Base-by-base conservation (phyloP, 1,140 invertebrate genomes). In the Octopus sinensis region DNA sequence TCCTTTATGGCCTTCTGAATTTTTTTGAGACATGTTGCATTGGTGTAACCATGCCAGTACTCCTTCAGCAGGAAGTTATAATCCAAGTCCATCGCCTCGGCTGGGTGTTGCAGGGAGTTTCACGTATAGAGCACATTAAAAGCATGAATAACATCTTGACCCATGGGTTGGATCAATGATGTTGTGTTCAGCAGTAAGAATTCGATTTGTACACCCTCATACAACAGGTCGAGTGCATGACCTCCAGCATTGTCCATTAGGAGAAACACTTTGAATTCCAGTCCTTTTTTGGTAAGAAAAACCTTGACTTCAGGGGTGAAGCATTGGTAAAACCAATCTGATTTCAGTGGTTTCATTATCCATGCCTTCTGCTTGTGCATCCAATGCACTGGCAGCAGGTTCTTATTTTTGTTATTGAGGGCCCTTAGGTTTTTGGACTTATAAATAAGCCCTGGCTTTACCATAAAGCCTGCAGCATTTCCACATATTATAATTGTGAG, bases 131-230 rank as follows among this genome's bases (percentile, higher is more conserved):
- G 62, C 2, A 3, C 3, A 12, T 68, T 68, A 68, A 68, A 13
- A 68, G 62, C n/a, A n/a, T n/a, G 62, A 68, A 68, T 68, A 68
- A 3, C n/a, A n/a, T 3, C n/a, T 68, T 68, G 62, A 68, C 3
- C 62, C 12, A 68, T 68, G 62, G 3, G 62, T n/a, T 68, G 62
- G n/a, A 68, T 68, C 62, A 68, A 3, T n/a, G n/a, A 68, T 68
- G 62, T 68, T 12, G 62, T 68, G 62, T 68, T 68, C 62, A n/a
- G 62, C 62, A n/a, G 62, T n/a, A 68, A 68, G 62, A 68, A 68
- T n/a, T 68, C 62, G 1, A 68, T 68, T n/a, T 68, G 62, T n/a
- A 68, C 1, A n/a, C 62, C 62, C 10, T 68, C 62, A 68, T 68
- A 68, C 62, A 68, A 68, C 62, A 68, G 62, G n/a, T 68, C n/a